Percentiles rank a stretch among this genome's conserved stretches.
Conservation (phyloP, 1,140 invertebrate genomes). For the Caerostris darwini region DNA sequence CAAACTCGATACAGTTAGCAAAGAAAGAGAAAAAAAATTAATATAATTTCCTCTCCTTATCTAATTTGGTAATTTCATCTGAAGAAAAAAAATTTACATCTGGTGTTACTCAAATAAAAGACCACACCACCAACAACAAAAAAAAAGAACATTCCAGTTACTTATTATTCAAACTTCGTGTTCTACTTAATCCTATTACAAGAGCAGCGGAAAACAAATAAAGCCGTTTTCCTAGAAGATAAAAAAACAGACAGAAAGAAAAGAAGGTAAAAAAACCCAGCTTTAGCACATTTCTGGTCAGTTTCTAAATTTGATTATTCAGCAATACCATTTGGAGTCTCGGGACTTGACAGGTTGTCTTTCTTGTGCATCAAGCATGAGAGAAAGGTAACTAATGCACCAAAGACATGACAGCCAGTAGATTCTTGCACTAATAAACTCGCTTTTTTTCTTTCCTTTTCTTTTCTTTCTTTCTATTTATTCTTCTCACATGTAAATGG, state of each 20-base stretch:
- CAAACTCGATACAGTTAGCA: neutral
- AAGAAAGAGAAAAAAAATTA: neutral
- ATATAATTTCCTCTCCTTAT: neutral
- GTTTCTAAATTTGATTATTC: conserved; percentile 37
- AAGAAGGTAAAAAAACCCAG: neutral
- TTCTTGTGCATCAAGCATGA: neutral
- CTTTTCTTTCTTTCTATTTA: conserved; percentile 42
- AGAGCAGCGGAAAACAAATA: conserved; percentile 5
- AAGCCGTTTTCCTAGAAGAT: neutral
- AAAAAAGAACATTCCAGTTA: neutral
- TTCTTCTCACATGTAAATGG: conserved; percentile 63
- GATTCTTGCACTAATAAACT: conserved; percentile 61
- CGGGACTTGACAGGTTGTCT: neutral
- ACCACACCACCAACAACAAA: neutral
- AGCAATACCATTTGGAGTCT: neutral
- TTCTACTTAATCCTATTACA: conserved; percentile 21
- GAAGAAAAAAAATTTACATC: neutral
- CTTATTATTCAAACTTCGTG: conserved; percentile 28
- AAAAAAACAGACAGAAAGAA: neutral
- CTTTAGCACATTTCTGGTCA: conserved; percentile 39
- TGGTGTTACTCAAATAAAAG: neutral
- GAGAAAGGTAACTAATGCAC: neutral
- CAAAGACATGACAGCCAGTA: conserved; percentile 28
- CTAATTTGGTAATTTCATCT: neutral
- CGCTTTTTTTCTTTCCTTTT: conserved; percentile 2